Percentiles rank a stretch among this genome's conserved stretches.
These are phyloP conservation scores for Notarius quadriscutis DNA, from an alignment of 2,113 vertebrate genomes.

Conservation along the genomic window DNA sequence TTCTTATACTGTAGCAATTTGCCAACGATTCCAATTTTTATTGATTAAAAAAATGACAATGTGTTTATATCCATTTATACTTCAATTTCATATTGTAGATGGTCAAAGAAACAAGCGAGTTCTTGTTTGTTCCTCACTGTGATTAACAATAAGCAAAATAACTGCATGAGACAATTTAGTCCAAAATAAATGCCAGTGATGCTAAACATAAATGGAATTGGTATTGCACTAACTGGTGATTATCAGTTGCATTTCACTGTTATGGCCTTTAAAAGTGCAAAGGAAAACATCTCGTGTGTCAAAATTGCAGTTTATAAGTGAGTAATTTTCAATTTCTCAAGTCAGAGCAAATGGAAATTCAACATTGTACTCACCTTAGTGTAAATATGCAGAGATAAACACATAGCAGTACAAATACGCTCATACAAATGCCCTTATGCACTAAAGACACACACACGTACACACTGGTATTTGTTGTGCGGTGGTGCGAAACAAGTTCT, in stretches of 20 bases:
- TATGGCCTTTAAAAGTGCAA: not conserved
- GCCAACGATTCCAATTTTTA: not conserved
- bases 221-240: not conserved
- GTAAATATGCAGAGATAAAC: not conserved
- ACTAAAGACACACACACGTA: slow-evolving; percentile 40
- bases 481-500: slow-evolving; percentile 68
- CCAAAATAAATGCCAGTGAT: not conserved
- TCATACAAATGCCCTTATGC: slow-evolving; percentile 4
- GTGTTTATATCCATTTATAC: not conserved
- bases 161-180: not conserved
- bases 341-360: slow-evolving; percentile 5
- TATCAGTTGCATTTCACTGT: not conserved
- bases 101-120: not conserved
- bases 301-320: not conserved
- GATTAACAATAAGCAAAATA: not conserved
- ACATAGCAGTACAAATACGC: slow-evolving; percentile 15
- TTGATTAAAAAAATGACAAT: not conserved
- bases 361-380: not conserved
- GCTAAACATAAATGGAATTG: not conserved
- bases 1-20: not conserved
- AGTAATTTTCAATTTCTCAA: slow-evolving; percentile 31
- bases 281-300: not conserved
- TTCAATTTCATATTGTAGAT: not conserved
- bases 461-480: slow-evolving; percentile 62
- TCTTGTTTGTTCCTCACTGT: not conserved